Percentiles rank a stretch among this genome's conserved stretches.
These are phyloP conservation scores for Patagioenas fasciata DNA, from an alignment of 2,113 vertebrate species.

Conservation along the genomic window DNA sequence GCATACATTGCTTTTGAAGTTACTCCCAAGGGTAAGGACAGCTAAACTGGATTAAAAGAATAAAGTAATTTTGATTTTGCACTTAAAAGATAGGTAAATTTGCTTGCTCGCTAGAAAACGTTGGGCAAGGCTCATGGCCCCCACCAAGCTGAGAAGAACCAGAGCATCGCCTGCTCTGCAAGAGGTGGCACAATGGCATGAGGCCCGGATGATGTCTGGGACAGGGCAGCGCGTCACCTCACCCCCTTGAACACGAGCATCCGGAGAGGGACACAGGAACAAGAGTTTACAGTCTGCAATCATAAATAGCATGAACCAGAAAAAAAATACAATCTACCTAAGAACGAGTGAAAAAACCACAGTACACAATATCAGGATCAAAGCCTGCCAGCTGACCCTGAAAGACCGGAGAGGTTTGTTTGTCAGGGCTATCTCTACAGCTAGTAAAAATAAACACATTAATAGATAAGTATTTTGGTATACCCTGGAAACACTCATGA, in stretches of 20 bases:
- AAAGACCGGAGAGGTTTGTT: neutral
- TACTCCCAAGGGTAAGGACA: neutral
- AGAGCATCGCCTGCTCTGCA: neutral
- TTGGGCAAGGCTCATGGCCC: neutral
- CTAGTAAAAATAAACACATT: conserved; percentile 42
- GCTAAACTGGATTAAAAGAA: conserved; percentile 13
- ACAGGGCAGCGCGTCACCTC: neutral
- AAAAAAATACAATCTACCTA: neutral
- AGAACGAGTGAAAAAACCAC: neutral
- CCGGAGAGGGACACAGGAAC: neutral
- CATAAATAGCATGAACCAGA: neutral
- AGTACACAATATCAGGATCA: neutral
- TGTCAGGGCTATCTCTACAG: neutral
- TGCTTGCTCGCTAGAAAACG: neutral
- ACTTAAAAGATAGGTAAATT: conserved; percentile 17
- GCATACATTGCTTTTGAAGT: neutral
- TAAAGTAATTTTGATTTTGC: conserved; percentile 26
- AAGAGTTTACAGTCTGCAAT: neutral
- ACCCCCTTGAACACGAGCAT: rapidly evolving
- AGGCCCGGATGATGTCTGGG: neutral
- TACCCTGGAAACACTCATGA: neutral
- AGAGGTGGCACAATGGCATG: neutral
- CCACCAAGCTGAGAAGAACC: neutral
- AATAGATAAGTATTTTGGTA: neutral
- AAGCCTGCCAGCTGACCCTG: neutral